A percentile compares a stretch with the other conserved stretches of the same genome.
Evolutionary conservation across 2,797 vertebrate genomes (phyloP).

Genomic region (Sebastes reedi): DNA sequence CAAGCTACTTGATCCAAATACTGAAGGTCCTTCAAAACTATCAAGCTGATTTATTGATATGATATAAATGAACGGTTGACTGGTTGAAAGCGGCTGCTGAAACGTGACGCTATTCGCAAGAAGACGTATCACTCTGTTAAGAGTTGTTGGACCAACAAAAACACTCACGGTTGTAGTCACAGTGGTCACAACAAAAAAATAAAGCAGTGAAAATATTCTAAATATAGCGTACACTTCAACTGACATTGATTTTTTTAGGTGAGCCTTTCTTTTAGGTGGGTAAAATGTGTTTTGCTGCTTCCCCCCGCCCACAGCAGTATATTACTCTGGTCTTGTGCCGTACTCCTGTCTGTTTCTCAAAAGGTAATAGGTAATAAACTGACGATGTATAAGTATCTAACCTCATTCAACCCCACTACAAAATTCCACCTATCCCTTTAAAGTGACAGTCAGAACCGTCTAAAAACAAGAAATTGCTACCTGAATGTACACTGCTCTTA

Average conservation of each 20-base stretch:
- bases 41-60: background rate
- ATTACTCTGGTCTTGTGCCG: accelerated
- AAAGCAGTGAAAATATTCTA: too few relatives aligned
- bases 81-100: background rate
- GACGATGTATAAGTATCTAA: too few relatives aligned
- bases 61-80: background rate
- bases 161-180: background rate
- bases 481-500: background rate
- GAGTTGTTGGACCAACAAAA: background rate
- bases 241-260: too few relatives aligned
- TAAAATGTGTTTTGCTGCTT: too few relatives aligned
- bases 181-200: too few relatives aligned
- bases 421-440: background rate
- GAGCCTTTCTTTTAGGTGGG: too few relatives aligned
- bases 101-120: background rate
- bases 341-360: too few relatives aligned
- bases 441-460: background rate
- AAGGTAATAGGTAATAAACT: too few relatives aligned
- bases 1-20: background rate
- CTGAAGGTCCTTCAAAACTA: background rate
- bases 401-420: too few relatives aligned
- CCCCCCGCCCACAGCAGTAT: too few relatives aligned
- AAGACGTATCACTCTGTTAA: background rate
- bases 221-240: too few relatives aligned
- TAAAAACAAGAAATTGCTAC: background rate